These are phyloP conservation scores for Polypedilum pembai DNA, from an alignment of 1,140 invertebrate species.

Conservation along the genomic window DNA sequence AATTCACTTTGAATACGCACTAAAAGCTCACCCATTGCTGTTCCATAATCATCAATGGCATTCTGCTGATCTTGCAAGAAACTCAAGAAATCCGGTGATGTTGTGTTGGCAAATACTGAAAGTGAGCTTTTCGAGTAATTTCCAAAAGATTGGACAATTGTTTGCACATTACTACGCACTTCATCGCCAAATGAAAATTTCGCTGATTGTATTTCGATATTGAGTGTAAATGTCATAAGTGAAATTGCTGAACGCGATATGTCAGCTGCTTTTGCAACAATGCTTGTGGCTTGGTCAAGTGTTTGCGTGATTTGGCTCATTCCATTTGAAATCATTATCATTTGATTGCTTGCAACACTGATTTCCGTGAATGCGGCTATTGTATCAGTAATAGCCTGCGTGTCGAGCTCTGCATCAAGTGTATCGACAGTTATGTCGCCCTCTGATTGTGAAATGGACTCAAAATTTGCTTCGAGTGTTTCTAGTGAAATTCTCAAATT, in stretches of 20 bases:
- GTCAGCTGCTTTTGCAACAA: neutral
- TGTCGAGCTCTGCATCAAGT: neutral
- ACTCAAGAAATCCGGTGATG: neutral
- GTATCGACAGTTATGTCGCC: neutral
- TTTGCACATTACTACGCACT: neutral
- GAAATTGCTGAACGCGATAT: neutral
- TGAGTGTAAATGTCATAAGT: neutral
- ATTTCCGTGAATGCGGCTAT: neutral
- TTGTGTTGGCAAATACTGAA: neutral
- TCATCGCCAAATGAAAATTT: neutral
- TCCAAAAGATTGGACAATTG: slow-evolving; percentile 3
- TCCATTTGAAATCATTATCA: neutral
- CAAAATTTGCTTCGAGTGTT: neutral
- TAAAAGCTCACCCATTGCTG: neutral
- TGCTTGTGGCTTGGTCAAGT: neutral
- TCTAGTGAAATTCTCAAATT: neutral
- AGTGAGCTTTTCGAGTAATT: neutral
- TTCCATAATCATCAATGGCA: neutral
- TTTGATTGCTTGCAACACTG: neutral
- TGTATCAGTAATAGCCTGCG: neutral
- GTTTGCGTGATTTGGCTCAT: neutral
- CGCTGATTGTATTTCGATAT: neutral
- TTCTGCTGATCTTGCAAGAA: slow-evolving; percentile 4
- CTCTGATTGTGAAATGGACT: neutral
- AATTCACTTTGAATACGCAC: neutral